phyloP scores from a whole-genome alignment of 1,140 invertebrate genomes.

The Trichomalopsis sarcophagae region DNA sequence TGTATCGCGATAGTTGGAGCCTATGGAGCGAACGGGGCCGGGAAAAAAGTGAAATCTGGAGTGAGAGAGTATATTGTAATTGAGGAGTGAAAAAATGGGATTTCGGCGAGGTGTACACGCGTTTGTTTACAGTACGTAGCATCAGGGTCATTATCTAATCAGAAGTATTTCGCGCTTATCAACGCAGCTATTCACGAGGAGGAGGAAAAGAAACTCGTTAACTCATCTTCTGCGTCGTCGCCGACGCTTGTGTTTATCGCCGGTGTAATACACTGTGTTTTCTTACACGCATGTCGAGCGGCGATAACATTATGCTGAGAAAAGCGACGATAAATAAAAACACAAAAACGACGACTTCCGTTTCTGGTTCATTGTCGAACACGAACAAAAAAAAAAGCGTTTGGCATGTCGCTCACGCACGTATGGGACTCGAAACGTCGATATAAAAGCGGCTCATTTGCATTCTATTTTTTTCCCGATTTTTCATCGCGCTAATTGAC shows the following conservation, averaged over 20 bases:
- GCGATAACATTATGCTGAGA: not conserved
- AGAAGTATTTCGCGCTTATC: not conserved
- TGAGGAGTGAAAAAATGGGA: not conserved
- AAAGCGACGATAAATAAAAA: not conserved
- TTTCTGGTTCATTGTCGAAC: slow-evolving; percentile 1
- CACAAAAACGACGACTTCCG: not conserved
- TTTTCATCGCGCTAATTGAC: not conserved
- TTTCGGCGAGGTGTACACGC: not conserved
- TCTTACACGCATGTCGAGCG: no score
- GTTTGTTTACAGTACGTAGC: not conserved
- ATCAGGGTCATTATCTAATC: slow-evolving; percentile 8
- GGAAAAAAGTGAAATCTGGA: slow-evolving; percentile 35
- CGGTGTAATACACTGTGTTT: no score
- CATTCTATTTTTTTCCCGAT: no score
- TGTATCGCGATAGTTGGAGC: not conserved
- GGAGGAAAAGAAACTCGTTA: not conserved
- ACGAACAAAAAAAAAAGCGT: not conserved
- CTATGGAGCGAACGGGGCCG: not conserved
- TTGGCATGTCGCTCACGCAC: not conserved
- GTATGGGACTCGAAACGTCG: no score
- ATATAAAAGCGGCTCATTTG: not conserved
- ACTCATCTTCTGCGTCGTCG: not conserved
- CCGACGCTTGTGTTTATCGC: no score
- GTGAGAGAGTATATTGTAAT: not conserved
- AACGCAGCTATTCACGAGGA: no score